phyloP scores from a whole-genome alignment of 2,113 vertebrate genomes.

The Trematocara variabile region DNA sequence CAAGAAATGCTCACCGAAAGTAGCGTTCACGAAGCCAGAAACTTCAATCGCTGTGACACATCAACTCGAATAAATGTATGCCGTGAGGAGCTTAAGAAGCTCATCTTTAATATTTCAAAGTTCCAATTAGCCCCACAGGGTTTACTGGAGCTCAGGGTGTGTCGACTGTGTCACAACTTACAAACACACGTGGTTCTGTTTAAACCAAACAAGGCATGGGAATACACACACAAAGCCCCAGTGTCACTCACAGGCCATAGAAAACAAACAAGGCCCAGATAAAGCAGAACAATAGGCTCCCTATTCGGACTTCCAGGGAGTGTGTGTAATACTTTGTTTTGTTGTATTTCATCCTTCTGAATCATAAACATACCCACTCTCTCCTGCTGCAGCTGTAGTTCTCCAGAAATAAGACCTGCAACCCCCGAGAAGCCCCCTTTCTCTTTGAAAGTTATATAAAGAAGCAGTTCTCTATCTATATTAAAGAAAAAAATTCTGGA shows the following conservation, averaged over 20 bases:
- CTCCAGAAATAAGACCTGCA: background rate
- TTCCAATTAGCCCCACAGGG: constrained; percentile 38
- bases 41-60: constrained; percentile 25
- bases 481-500: background rate
- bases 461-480: background rate
- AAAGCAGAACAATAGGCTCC: constrained; percentile 69
- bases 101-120: constrained; percentile 57
- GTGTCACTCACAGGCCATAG: constrained; percentile 56
- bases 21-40: constrained; percentile 9
- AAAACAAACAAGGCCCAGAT: constrained; percentile 69
- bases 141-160: constrained; percentile 33
- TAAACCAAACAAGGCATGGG: constrained; percentile 62
- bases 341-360: constrained; percentile 54
- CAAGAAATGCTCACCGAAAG: constrained; percentile 3
- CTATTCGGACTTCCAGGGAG: constrained; percentile 60
- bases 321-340: constrained; percentile 49
- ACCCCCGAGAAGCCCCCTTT: background rate
- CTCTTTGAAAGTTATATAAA: background rate
- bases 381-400: background rate
- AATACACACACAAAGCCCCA: constrained; percentile 57
- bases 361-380: constrained; percentile 46
- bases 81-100: constrained; percentile 11
- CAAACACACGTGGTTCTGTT: constrained; percentile 69
- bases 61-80: constrained; percentile 10
- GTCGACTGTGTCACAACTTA: constrained; percentile 59